Base-by-base conservation (phyloP, 2,797 vertebrate genomes). In the Sebastes miniatus region DNA sequence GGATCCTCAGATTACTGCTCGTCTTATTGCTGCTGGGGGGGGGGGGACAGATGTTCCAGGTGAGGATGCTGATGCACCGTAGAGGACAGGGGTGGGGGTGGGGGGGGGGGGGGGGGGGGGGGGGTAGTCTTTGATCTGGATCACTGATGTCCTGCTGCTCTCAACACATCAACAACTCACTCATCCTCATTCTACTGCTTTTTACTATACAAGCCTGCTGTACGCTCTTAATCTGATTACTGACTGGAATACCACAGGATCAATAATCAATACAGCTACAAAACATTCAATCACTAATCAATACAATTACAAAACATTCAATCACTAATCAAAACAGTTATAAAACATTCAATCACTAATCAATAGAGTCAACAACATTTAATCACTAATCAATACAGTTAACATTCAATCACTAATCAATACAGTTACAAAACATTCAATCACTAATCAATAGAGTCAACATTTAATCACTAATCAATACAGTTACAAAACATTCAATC, bases 1-100 rank as follows among this genome's bases (percentile, higher is more conserved):
- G 96, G 97, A 98, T 97, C 96, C 95, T 94, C 95, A 90, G 97
- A 97, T 98, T 97, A 97, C 94, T 83, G 95, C 82, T 93, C 94
- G 96, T 96, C 83, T 97, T 96, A 97, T 96, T 96, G 96, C 95
- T 94, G 92, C 87, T 31, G 1, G 57, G 92, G 89, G 65, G 31
- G 31, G 22, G 65, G 68, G 9, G 77, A 74, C 89, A 92, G 88
- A 81, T 92, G 88, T 90, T 92, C 75, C 92, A 93, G 93, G 94
- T 95, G 92, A 87, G 85, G 77, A 79, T 71, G 62, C 76, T 59
- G 54, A 25, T 70, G 58, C 65, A 57, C 52, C 18, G 76, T 29
- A 6, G 54, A 27, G 27, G 27, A 27, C 27, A 5, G 27, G 27
- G 25, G 25, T 25, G 13, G 50, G 89, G 68, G 27, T 34, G 18